Percentiles rank a stretch among this genome's conserved stretches.
Conservation (phyloP, 2,888 invertebrate genomes). For the Cyaniris semiargus region DNA sequence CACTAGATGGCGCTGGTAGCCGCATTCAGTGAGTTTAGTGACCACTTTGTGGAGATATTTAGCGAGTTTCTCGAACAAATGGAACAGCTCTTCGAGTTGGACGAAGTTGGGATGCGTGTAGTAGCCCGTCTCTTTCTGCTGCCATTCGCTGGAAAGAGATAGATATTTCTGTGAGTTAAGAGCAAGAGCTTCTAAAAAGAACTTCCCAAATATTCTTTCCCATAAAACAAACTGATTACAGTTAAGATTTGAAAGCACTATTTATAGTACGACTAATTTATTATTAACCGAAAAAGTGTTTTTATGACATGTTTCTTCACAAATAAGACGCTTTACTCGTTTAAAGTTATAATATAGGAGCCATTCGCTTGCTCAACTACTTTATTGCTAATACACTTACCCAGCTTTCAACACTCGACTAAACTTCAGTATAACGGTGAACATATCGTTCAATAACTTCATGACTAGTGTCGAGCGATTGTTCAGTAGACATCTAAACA, state of each 20-base stretch:
- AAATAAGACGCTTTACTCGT: too few relatives aligned
- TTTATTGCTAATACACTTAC: slow-evolving; percentile 47
- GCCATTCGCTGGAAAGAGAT: slow-evolving; percentile 74
- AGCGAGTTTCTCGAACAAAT: slow-evolving; percentile 81
- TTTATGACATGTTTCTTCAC: too few relatives aligned
- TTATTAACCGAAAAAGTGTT: too few relatives aligned
- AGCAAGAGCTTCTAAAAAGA: too few relatives aligned
- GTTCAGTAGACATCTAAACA: slow-evolving; percentile 87
- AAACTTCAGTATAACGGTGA: slow-evolving; percentile 86
- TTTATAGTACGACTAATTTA: too few relatives aligned
- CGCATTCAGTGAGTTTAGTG: slow-evolving; percentile 82
- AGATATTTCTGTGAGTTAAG: background rate
- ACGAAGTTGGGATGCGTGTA: slow-evolving; percentile 81
- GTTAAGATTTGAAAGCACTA: too few relatives aligned
- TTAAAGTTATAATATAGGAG: too few relatives aligned
- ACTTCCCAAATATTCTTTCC: too few relatives aligned
- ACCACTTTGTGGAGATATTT: slow-evolving; percentile 83
- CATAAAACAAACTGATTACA: too few relatives aligned
- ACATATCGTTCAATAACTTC: slow-evolving; percentile 85
- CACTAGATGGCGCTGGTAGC: slow-evolving; percentile 84
- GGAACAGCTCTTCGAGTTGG: slow-evolving; percentile 80
- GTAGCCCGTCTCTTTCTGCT: slow-evolving; percentile 66
- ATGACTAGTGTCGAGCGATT: slow-evolving; percentile 84
- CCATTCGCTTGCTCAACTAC: too few relatives aligned
- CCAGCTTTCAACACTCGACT: slow-evolving; percentile 81